Evolutionary conservation across 2,888 invertebrate genomes (phyloP), one percentile per base, ranked within the genome.

Genomic region (Ceramica pisi): DNA sequence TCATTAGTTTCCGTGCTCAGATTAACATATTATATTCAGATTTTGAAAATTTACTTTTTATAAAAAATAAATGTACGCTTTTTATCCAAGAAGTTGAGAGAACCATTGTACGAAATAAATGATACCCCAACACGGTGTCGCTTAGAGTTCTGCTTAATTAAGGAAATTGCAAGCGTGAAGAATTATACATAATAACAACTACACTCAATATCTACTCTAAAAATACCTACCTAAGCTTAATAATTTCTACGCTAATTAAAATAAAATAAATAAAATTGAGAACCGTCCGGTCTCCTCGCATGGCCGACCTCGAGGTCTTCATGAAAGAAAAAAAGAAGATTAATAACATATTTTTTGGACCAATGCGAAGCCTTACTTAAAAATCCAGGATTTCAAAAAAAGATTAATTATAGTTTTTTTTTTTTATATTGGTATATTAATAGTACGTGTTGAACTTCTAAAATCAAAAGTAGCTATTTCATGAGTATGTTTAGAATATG

Each of bases 101-200:
- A n/a, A 50, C 23, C 7, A 21, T 35, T 41, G 12, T 9, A 23
- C 31, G 26, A 75, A 53, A 38, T 35, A 19, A 35, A 38, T 31
- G n/a, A 9, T 0, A 41, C 26, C 26, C 10, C 6, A 62, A 26
- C 10, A 19, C 23, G 19, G 14, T 16, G 21, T 48, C 21, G 51
- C 71, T 60, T 71, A 82, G 62, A 79, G 79, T 78, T 78, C 73
- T 67, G 82, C 74, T 60, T 55, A 44, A 21, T 16, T 48, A 63
- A 63, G 57, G 31, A 44, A 53, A 62, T 63, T 48, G 82, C 83
- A 68, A 73, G 83, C 79, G 41, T 71, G 67, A 79, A 79, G 60
- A 65, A 16, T 44, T 57, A 56, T 56, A 67, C 9, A 48, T 48
- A 65, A 46, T n/a, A 55, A 38, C 57, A 26, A 41, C 38, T 65